Evolutionary conservation across 37 sponge, comb jelly and placozoan genomes (phyloP).

Genomic region (Halichondria panicea): DNA sequence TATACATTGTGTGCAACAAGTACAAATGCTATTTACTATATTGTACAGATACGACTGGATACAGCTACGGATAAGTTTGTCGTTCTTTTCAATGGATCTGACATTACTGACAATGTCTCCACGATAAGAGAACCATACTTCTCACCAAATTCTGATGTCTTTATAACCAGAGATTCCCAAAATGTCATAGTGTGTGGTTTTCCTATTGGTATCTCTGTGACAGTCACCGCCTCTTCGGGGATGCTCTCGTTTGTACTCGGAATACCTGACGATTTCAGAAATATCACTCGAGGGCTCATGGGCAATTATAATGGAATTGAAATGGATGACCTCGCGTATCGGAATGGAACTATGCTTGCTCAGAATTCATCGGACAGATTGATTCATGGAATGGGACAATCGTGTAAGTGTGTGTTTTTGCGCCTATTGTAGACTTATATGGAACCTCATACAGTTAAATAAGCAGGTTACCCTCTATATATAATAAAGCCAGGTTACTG

Average conservation of each 20-base stretch:
- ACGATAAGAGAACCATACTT: conserved; percentile 1
- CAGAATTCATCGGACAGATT: conserved; percentile 45
- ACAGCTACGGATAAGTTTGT: background rate
- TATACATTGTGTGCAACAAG: background rate
- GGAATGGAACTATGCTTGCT: conserved; percentile 61
- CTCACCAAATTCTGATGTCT: background rate
- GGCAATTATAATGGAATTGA: conserved; percentile 70
- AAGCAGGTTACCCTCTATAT: too few relatives aligned
- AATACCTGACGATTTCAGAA: conserved; percentile 35
- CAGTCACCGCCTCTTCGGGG: background rate
- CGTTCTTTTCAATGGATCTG: conserved; percentile 3
- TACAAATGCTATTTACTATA: background rate
- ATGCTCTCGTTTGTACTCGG: conserved; percentile 13
- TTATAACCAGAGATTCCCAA: too few relatives aligned
- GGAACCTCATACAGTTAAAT: too few relatives aligned
- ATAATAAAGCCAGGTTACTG: too few relatives aligned
- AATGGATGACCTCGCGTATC: conserved; percentile 55
- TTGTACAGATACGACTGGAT: too few relatives aligned
- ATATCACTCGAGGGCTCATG: conserved; percentile 57
- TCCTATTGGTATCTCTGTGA: conserved; percentile 32
- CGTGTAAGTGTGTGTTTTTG: too few relatives aligned
- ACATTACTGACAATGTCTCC: conserved; percentile 35
- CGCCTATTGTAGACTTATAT: too few relatives aligned
- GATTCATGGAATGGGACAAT: conserved; percentile 71
- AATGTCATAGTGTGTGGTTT: too few relatives aligned